Percentiles rank a stretch among this genome's conserved stretches.
Evolutionary conservation across 2,888 invertebrate species (phyloP).

Genomic region (Drosophila monieri): DNA sequence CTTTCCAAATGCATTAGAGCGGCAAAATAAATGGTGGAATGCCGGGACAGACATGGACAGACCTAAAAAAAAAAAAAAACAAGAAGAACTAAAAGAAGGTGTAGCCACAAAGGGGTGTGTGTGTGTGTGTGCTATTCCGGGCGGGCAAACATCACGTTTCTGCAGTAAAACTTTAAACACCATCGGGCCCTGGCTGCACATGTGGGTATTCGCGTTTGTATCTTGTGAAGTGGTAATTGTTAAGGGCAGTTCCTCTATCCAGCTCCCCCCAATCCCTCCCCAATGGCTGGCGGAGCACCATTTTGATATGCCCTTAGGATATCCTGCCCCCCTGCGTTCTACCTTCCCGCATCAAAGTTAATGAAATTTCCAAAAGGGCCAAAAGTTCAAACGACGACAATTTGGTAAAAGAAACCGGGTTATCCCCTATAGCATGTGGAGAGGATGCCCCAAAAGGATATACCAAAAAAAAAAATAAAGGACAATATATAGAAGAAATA

Average conservation of each 20-base stretch:
- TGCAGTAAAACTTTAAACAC: slow-evolving; percentile 59
- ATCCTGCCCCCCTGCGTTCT: slow-evolving; percentile 7
- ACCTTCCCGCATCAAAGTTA: slow-evolving; percentile 60
- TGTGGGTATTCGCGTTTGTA: slow-evolving; percentile 4
- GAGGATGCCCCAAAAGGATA: background rate
- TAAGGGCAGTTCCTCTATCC: slow-evolving; percentile 38
- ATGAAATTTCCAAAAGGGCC: slow-evolving; percentile 62
- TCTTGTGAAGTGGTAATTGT: slow-evolving; percentile 54
- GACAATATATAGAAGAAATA: background rate
- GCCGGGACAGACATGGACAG: background rate
- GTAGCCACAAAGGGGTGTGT: background rate
- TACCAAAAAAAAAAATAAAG: background rate
- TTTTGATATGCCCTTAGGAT: slow-evolving; percentile 4
- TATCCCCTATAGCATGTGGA: background rate
- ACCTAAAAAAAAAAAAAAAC: background rate
- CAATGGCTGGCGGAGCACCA: background rate
- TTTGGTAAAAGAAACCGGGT: slow-evolving; percentile 18
- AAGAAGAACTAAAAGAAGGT: background rate
- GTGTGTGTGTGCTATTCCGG: slow-evolving; percentile 13
- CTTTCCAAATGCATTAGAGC: slow-evolving; percentile 73
- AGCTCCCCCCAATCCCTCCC: background rate
- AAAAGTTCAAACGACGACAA: slow-evolving; percentile 36
- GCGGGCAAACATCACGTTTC: slow-evolving; percentile 64
- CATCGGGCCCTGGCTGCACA: slow-evolving; percentile 11
- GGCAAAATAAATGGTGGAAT: slow-evolving; percentile 27